Evolutionary conservation across 64 coral and sea anemone species (phyloP), one percentile per base, ranked within the genome.

Genomic region (Catalaphyllia jardinei): DNA sequence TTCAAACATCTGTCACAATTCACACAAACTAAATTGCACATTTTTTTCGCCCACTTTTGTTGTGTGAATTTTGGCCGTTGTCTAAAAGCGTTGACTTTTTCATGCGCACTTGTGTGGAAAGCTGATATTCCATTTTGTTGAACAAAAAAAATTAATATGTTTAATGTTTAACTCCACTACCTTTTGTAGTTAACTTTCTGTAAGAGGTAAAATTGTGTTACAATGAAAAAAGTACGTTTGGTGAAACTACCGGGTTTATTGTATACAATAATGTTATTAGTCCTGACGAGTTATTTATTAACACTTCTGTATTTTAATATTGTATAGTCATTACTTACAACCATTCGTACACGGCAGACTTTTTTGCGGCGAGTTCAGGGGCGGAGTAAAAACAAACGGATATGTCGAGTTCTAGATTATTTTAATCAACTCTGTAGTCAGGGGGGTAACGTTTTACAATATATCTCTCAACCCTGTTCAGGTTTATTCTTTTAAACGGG

Each of bases 211-310:
- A 71, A 71, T 85, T 85, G 81, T 71, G 33, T 50, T 71, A 64
- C 81, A 65, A 64, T 33, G 59, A 15, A 83, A 46, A 39, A 83
- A 65, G 79, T 65, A 67, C 61, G 79, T 83, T 83, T 83, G 19
- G 59, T 83, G 13, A 65, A 85, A 50, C 81, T 71, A 24, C n/a
- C 8, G 39, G 4, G 33, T 65, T 22, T 65, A 59, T 85, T 69
- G 31, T 85, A 27, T 71, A 71, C 42, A n/a, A 85, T 64, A 29
- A 38, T 83, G 60, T 42, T 71, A 71, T 28, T 29, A 42, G 14
- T n/a, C 24, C 10, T 28, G 81, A 51, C 61, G 17, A 65, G 62
- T 85, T 85, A 85, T 85, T 85, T 83, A 83, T 83, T 67, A n/a
- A 63, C 1, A 11, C 31, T 1, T 15, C 10, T 16, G 54, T 57